Base-by-base conservation (phyloP, 2,797 vertebrate genomes). In the Sebastes hubbsi region DNA sequence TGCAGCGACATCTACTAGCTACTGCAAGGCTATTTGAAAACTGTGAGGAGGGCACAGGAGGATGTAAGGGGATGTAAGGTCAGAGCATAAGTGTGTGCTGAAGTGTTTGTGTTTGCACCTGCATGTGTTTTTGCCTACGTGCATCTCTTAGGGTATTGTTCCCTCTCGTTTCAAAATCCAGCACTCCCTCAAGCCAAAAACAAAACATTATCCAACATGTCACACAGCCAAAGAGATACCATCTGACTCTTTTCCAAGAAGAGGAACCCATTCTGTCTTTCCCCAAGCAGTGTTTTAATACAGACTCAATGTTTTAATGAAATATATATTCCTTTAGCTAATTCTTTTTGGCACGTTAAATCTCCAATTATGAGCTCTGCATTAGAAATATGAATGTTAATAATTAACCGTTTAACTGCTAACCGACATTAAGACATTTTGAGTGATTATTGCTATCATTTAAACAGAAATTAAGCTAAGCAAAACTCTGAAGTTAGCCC, bases 21-120 rank as follows among this genome's bases (percentile, higher is more conserved):
- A 81, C 89, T 77, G 87, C 80, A 77, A 86, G 89, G 88, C 87
- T 84, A 80, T 91, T 89, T 89, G 73, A 69, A 82, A 89, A 83
- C 84, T 85, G 86, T 81, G 78, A 88, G 80, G 87, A 83, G 87
- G 80, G 63, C 79, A 87, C 56, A 49, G 72, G 77, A 84, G 84
- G 80, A 83, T 86, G 78, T 59, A 62, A 80, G 77, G 82, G 66
- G 75, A 88, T 75, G 38, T 77, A 67, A 88, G 87, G 84, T 73
- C 77, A 77, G 22, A 73, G 54, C 24, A 29, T 10, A 52, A 82
- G 42, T 56, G 62, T 87, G 52, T 63, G 59, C 61, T 32, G 8
- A 22, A 69, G 54, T 77, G 62, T 70, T 49, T 66, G 58, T 63
- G 72, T 25, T 24, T 18, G 6, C 4, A 24, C n/a, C 18, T 61